These are phyloP conservation scores for Chloropsis cyanopogon DNA, from an alignment of 2,113 vertebrate species.

Conservation along the genomic window DNA sequence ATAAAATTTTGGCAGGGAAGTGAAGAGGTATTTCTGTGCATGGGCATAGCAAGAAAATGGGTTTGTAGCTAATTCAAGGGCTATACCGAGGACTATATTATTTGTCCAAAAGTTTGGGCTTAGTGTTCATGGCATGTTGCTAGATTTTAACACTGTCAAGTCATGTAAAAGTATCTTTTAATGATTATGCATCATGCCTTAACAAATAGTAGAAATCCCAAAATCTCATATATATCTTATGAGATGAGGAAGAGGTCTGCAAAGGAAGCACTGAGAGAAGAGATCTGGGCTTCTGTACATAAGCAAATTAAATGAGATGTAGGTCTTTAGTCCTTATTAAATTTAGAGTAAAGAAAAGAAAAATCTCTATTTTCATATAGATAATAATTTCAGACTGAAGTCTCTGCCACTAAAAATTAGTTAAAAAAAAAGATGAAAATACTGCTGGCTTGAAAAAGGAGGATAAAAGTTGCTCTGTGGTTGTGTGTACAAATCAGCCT, in stretches of 20 bases:
- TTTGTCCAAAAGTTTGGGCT: neutral
- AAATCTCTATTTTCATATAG: neutral
- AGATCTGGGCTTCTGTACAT: neutral
- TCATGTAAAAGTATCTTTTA: neutral
- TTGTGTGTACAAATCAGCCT: neutral
- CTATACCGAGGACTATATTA: rapidly evolving
- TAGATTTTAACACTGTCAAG: neutral
- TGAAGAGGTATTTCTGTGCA: neutral
- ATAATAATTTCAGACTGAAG: neutral
- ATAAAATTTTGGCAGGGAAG: neutral
- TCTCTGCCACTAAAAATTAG: neutral
- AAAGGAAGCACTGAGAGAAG: neutral
- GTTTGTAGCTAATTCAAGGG: neutral
- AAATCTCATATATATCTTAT: neutral
- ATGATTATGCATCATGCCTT: rapidly evolving
- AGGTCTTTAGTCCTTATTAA: neutral
- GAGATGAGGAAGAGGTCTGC: neutral
- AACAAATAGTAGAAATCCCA: neutral
- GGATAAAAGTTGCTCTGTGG: neutral
- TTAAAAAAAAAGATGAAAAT: neutral
- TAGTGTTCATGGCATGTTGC: neutral
- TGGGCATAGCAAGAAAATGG: neutral
- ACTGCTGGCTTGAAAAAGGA: neutral
- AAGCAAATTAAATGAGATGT: neutral
- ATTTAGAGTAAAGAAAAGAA: neutral